phyloP scores from a whole-genome alignment of 2,797 vertebrate species.

The Tapirus indicus region DNA sequence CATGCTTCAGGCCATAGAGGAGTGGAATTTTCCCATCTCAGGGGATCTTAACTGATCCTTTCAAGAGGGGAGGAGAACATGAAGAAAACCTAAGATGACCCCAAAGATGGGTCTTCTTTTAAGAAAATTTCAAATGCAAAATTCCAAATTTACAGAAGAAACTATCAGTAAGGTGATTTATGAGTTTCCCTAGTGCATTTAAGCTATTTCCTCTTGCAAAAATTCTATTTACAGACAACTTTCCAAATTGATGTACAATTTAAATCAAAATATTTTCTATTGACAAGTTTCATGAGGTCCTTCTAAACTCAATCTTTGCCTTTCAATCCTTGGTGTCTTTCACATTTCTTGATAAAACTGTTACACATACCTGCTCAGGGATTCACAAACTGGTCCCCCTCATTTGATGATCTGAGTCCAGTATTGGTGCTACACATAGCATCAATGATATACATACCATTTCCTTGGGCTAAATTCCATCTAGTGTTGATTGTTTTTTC shows the following conservation, averaged over 20 bases:
- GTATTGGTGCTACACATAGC: background rate
- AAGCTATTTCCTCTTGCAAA: background rate
- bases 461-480: background rate
- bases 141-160: conserved; percentile 52
- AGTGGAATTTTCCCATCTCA: background rate
- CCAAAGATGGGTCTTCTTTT: background rate
- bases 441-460: background rate
- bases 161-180: background rate
- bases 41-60: background rate
- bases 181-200: background rate
- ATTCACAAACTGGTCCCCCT: background rate
- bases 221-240: background rate
- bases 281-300: background rate
- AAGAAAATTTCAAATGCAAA: conserved; percentile 43
- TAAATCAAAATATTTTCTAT: conserved; percentile 39
- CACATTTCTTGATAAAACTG: background rate
- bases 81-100: background rate
- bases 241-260: conserved; percentile 21
- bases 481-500: background rate
- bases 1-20: background rate
- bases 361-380: background rate
- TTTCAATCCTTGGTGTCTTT: background rate
- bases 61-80: background rate
- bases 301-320: background rate
- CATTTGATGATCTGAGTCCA: background rate